Percentiles rank a stretch among this genome's conserved stretches.
These are phyloP conservation scores for Drosophila serrata DNA, from an alignment of 1,140 invertebrate species.

Conservation along the genomic window DNA sequence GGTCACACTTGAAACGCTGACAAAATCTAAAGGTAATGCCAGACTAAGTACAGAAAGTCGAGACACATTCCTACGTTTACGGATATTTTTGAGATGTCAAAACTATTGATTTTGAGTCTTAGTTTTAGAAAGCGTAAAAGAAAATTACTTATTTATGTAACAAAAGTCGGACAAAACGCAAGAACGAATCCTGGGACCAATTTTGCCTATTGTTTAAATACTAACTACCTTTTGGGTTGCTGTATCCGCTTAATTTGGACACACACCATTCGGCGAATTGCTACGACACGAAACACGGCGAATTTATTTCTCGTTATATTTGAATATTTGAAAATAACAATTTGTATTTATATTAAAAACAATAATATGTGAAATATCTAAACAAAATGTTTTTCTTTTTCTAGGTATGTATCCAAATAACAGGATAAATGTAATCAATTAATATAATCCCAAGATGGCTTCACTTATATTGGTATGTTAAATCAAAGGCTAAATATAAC, in stretches of 20 bases:
- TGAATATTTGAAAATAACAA: not conserved
- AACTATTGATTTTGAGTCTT: too few species aligned
- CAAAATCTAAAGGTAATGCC: not conserved
- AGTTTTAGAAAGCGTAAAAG: too few species aligned
- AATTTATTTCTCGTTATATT: slow-evolving; percentile 2
- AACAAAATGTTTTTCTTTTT: slow-evolving; percentile 5
- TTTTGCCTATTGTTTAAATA: not conserved
- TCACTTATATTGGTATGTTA: slow-evolving; percentile 54
- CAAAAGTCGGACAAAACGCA: too few species aligned
- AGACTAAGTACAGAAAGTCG: not conserved
- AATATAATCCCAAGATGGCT: slow-evolving; percentile 46
- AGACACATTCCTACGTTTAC: too few species aligned
- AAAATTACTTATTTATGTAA: too few species aligned
- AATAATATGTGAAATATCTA: not conserved
- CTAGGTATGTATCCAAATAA: slow-evolving; percentile 41
- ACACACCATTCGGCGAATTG: slow-evolving; percentile 15
- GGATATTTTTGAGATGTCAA: too few species aligned
- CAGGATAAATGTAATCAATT: not conserved
- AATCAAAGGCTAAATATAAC: not conserved
- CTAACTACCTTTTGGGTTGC: not conserved
- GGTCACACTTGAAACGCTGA: not conserved
- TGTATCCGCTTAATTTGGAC: slow-evolving; percentile 1
- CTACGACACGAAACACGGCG: too few species aligned
- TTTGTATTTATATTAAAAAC: too few species aligned
- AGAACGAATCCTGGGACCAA: too few species aligned